Evolutionary conservation across 2,797 vertebrate genomes (phyloP).

Genomic region (Lindbergichthys nudifrons): DNA sequence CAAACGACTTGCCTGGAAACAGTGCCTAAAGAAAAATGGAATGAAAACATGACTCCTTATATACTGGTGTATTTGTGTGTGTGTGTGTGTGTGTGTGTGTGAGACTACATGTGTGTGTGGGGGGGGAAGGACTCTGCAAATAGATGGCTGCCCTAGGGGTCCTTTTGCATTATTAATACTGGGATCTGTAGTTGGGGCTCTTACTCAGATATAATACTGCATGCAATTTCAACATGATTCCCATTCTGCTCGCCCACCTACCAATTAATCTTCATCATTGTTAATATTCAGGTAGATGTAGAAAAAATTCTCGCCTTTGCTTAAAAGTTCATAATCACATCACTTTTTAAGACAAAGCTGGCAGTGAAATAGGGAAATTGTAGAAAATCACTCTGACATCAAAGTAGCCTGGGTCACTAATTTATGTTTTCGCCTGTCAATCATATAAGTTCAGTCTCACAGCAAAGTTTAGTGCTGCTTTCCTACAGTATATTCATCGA

Average conservation of each 20-base stretch:
- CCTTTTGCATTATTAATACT: slow-evolving; percentile 83
- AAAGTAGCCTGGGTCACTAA: slow-evolving; percentile 44
- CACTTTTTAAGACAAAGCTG: slow-evolving; percentile 53
- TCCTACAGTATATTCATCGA: slow-evolving; percentile 5
- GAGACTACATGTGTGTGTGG: slow-evolving; percentile 12
- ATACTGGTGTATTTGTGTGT: slow-evolving; percentile 7
- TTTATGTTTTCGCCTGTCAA: slow-evolving; percentile 37
- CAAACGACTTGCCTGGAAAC: slow-evolving; percentile 42
- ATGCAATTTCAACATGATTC: slow-evolving; percentile 71
- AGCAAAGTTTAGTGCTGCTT: background rate
- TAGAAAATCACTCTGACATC: slow-evolving; percentile 38
- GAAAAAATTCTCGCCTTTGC: slow-evolving; percentile 55
- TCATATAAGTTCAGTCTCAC: slow-evolving; percentile 17
- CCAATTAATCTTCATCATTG: slow-evolving; percentile 69
- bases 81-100: background rate
- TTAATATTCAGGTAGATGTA: slow-evolving; percentile 62
- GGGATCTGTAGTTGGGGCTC: slow-evolving; percentile 69
- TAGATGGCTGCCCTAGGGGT: slow-evolving; percentile 75
- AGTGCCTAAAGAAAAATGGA: slow-evolving; percentile 42
- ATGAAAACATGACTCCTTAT: slow-evolving; percentile 45
- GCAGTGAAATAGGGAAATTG: slow-evolving; percentile 38
- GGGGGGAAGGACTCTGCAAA: slow-evolving; percentile 63
- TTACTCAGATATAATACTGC: slow-evolving; percentile 78
- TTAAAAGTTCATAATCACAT: slow-evolving; percentile 66
- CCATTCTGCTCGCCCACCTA: slow-evolving; percentile 66